Evolutionary conservation across 2,797 vertebrate species (phyloP).

Genomic region (Chaunax sp.): DNA sequence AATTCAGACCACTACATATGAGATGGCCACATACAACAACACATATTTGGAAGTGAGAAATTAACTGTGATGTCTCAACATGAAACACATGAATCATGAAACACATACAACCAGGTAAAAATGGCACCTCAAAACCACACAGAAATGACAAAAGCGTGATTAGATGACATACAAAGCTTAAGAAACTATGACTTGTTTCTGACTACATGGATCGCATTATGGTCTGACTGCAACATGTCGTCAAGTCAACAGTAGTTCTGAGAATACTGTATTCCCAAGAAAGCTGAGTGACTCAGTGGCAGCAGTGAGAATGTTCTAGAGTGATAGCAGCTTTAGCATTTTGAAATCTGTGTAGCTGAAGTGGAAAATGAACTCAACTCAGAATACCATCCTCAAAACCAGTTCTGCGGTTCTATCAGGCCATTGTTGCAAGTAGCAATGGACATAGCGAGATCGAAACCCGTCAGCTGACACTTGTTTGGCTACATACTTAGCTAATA

Average conservation of each 20-base stretch:
- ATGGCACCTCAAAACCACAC: background rate
- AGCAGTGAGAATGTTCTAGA: conserved; percentile 78
- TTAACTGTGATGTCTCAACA: background rate
- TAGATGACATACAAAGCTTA: background rate
- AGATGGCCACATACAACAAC: background rate
- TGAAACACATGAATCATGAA: background rate
- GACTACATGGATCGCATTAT: background rate
- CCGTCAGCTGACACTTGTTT: conserved; percentile 78
- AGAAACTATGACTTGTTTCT: background rate
- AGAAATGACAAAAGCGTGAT: background rate
- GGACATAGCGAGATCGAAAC: conserved; percentile 14
- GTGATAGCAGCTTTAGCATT: conserved; percentile 33
- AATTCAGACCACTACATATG: background rate
- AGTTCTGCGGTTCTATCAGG: background rate
- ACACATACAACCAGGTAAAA: background rate
- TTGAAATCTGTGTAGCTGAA: background rate
- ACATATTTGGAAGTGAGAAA: background rate
- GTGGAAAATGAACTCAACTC: conserved; percentile 1
- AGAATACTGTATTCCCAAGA: conserved; percentile 60
- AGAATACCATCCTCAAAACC: background rate
- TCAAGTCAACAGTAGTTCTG: conserved; percentile 55
- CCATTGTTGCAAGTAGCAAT: background rate
- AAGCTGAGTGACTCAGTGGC: conserved; percentile 73
- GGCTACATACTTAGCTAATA: conserved; percentile 57
- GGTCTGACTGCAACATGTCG: conserved; percentile 34